Evolutionary conservation across 1,140 invertebrate species (phyloP).

Genomic region (Diachasma alloeum): DNA sequence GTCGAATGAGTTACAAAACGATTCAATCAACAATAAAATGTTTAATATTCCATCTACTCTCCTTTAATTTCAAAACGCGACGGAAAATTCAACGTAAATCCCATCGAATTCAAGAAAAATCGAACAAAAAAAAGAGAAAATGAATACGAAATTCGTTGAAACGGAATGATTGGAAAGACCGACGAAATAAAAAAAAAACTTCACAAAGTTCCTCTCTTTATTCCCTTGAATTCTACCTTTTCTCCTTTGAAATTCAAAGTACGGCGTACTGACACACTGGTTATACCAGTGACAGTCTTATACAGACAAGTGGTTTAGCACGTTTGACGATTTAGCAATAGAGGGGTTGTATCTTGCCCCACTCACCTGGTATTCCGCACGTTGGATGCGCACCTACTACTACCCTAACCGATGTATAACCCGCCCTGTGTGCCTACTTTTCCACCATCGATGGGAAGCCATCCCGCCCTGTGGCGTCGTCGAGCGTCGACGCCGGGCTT

Average conservation of each 20-base stretch:
- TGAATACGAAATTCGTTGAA: background rate
- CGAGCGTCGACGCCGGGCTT: background rate
- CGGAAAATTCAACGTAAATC: no score
- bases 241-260: background rate
- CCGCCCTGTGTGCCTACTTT: background rate
- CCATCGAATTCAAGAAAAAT: no score
- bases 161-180: background rate
- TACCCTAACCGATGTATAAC: background rate
- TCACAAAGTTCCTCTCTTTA: background rate
- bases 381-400: slow-evolving; percentile 18
- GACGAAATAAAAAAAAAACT: background rate
- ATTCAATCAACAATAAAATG: no score
- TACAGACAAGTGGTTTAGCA: slow-evolving; percentile 1
- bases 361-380: slow-evolving; percentile 17
- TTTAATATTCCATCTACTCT: no score
- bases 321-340: slow-evolving; percentile 4
- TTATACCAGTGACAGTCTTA: background rate
- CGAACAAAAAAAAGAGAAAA: no score
- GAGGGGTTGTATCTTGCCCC: slow-evolving; percentile 14
- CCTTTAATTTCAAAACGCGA: no score
- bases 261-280: background rate
- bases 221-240: background rate
- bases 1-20: no score
- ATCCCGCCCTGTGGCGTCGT: slow-evolving; percentile 9
- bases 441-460: slow-evolving; percentile 7